Percentiles rank a stretch among this genome's conserved stretches.
Evolutionary conservation across 2,888 invertebrate genomes (phyloP).

Genomic region (Zhuqinia jingwanae): DNA sequence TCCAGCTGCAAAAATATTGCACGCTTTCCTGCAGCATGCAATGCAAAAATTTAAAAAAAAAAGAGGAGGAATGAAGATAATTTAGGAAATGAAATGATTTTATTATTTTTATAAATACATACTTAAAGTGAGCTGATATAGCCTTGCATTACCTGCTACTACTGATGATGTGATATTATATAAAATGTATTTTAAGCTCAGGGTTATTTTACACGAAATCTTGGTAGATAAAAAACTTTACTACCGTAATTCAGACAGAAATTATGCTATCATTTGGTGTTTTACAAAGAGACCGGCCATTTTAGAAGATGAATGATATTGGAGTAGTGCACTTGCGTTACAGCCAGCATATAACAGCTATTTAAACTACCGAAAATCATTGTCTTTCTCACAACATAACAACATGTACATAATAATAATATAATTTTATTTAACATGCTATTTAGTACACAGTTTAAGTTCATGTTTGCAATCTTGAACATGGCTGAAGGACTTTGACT

Average conservation of each 20-base stretch:
- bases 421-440: background rate
- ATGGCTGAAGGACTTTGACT: constrained; percentile 27
- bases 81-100: background rate
- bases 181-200: constrained; percentile 30
- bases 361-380: background rate
- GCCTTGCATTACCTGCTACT: constrained; percentile 35
- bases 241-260: background rate
- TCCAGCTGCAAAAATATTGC: constrained; percentile 55
- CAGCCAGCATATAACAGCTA: constrained; percentile 23
- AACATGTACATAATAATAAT: background rate
- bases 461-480: constrained; percentile 52
- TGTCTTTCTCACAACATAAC: background rate
- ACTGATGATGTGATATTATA: too few relatives aligned
- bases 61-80: background rate
- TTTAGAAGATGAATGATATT: constrained; percentile 27
- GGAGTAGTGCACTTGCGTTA: constrained; percentile 35
- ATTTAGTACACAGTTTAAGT: constrained; percentile 43
- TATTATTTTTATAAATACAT: background rate
- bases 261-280: constrained; percentile 1
- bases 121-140: background rate
- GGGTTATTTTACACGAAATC: background rate
- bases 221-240: background rate
- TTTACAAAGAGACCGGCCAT: constrained; percentile 10
- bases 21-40: constrained; percentile 2
- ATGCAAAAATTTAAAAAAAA: too few relatives aligned